Evolutionary conservation across 1,140 invertebrate genomes (phyloP).

Genomic region (Andrena cerasifolii): DNA sequence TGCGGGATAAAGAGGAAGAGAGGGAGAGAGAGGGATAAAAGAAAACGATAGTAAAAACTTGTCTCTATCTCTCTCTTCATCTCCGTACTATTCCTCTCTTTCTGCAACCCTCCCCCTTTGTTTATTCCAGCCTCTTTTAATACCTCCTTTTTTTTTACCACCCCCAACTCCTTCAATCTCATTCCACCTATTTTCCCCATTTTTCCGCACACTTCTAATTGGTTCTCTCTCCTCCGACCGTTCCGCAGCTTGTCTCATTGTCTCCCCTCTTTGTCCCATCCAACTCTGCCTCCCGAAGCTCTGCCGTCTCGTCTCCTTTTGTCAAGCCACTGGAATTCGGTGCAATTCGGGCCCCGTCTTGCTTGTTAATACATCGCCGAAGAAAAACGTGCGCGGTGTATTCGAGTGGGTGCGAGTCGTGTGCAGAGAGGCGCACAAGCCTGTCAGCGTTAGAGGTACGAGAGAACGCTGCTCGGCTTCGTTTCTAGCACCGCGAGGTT

Average conservation of each 20-base stretch:
- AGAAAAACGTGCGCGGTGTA: neutral
- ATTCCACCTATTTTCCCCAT: neutral
- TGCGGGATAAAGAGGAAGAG: slow-evolving; percentile 1
- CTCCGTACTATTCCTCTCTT: slow-evolving; percentile 9
- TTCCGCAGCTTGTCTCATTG: neutral
- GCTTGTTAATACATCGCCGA: neutral
- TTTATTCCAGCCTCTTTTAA: slow-evolving; percentile 26
- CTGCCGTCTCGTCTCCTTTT: neutral
- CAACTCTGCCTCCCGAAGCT: too few relatives aligned
- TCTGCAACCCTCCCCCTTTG: neutral
- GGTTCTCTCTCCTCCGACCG: neutral
- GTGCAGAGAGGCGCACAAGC: too few relatives aligned
- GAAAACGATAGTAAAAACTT: slow-evolving; percentile 27
- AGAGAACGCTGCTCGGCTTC: too few relatives aligned
- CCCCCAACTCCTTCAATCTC: neutral
- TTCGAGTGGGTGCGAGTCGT: too few relatives aligned
- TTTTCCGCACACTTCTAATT: slow-evolving; percentile 27
- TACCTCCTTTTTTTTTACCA: slow-evolving; percentile 5
- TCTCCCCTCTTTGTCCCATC: neutral
- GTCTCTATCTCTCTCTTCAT: slow-evolving; percentile 44
- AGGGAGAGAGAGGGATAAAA: slow-evolving; percentile 10
- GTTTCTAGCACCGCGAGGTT: too few relatives aligned
- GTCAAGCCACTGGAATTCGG: neutral
- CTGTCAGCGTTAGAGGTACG: neutral
- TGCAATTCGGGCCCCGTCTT: neutral